Base-by-base conservation (phyloP, 2,113 vertebrate species). In the Pelecanoides urinatrix region DNA sequence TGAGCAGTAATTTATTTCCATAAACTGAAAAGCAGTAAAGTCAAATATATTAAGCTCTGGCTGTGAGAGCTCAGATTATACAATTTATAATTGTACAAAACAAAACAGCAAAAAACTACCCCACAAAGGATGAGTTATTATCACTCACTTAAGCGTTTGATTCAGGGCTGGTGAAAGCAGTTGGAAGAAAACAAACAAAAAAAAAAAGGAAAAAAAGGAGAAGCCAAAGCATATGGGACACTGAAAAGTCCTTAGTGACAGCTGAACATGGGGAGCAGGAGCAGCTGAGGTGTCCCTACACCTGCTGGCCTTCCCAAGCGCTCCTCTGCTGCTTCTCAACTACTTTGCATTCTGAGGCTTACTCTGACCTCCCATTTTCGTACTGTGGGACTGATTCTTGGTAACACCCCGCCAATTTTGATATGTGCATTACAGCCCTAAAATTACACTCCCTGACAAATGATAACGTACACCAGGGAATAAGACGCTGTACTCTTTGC, bases 1-100 rank as follows among this genome's bases (percentile, higher is more conserved):
- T 92, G 84, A 97, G 75, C 95, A 76, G 91, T 97, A 98, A 98
- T 97, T 97, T 98, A 97, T 98, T 98, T 97, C 97, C 97, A 96
- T 98, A 98, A 98, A 98, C 88, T 40, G 38, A 93, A 97, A 97
- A 96, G 97, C 97, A 98, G 97, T 98, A 98, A 98, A 98, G 89
- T 97, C 94, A 97, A 95, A 98, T 98, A 97, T 97, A 98, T 97
- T 97, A 97, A 97, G 96, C 84, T 92, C 65, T 97, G 63, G 74
- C 96, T 96, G 67, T 86, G 94, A 96, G 95, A 87, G 81, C 91
- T 97, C 85, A 95, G 81, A 95, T 97, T 75, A 79, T 77, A 66
- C 92, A 94, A 98, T 98, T 97, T 98, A 98, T 95, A 97, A 96
- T 97, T 96, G 85, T 61, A 89, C 36, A 84, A 83, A 91, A 78